These are phyloP conservation scores for Barypeithes pellucidus DNA, from an alignment of 2,888 invertebrate species.

Conservation along the genomic window DNA sequence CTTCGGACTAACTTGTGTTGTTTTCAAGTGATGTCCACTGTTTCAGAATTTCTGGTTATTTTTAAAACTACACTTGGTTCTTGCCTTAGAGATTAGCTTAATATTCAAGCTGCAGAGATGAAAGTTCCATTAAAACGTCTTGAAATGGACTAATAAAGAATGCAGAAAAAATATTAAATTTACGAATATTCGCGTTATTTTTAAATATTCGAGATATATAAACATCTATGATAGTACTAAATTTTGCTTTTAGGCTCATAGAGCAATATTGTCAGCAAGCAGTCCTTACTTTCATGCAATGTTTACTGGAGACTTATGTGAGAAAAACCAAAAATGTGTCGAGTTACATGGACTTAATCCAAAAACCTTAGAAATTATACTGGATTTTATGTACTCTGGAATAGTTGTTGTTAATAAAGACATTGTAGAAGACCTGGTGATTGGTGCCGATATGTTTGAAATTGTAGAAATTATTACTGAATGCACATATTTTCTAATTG, in stretches of 20 bases:
- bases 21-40: too few relatives aligned
- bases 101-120: too few relatives aligned
- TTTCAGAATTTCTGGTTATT: too few relatives aligned
- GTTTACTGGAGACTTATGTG: constrained; percentile 90
- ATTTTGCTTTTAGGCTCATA: constrained; percentile 80
- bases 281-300: constrained; percentile 96
- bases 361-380: constrained; percentile 82
- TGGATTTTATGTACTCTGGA: constrained; percentile 89
- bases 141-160: too few relatives aligned
- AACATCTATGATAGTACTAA: constrained; percentile 5
- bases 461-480: constrained; percentile 87
- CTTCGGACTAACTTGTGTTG: too few relatives aligned
- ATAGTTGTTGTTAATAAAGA: constrained; percentile 81
- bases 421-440: constrained; percentile 91
- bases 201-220: too few relatives aligned
- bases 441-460: constrained; percentile 94
- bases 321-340: constrained; percentile 83
- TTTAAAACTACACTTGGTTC: too few relatives aligned
- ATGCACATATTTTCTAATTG: constrained; percentile 88
- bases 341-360: constrained; percentile 85
- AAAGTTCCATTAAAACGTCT: too few relatives aligned
- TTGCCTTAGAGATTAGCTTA: too few relatives aligned
- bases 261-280: constrained; percentile 89
- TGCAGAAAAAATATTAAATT: too few relatives aligned
- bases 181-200: too few relatives aligned